Conservation (phyloP, 2,113 vertebrate genomes). For the Aplodontia rufa region DNA sequence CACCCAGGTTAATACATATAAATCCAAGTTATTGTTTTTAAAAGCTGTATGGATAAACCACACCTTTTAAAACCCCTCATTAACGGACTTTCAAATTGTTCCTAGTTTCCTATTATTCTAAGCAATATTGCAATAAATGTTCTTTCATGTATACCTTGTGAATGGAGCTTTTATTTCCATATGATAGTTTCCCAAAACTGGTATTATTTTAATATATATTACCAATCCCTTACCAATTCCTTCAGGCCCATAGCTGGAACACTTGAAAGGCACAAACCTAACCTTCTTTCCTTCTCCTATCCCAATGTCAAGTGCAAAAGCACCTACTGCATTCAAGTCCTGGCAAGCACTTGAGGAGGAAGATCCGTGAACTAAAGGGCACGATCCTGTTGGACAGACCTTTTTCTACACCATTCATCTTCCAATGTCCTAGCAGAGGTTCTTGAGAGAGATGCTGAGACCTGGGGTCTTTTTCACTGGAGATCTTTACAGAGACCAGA, state of each 20-base stretch:
- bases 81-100: neutral
- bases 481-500: neutral
- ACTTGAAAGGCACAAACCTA: neutral
- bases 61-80: neutral
- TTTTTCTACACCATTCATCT: neutral
- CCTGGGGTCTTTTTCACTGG: neutral
- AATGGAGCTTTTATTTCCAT: slow-evolving; percentile 30
- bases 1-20: neutral
- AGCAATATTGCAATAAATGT: neutral
- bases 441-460: neutral
- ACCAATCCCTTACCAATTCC: neutral
- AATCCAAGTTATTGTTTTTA: neutral
- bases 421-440: neutral
- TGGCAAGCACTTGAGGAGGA: neutral
- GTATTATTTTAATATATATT: neutral
- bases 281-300: neutral
- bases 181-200: neutral
- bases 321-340: neutral
- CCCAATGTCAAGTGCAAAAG: neutral
- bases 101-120: neutral
- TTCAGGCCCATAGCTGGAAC: neutral
- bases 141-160: neutral
- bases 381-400: neutral
- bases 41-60: neutral
- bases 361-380: neutral